Evolutionary conservation across 2,113 vertebrate species (phyloP).

Genomic region (Neodon shergylaensis): DNA sequence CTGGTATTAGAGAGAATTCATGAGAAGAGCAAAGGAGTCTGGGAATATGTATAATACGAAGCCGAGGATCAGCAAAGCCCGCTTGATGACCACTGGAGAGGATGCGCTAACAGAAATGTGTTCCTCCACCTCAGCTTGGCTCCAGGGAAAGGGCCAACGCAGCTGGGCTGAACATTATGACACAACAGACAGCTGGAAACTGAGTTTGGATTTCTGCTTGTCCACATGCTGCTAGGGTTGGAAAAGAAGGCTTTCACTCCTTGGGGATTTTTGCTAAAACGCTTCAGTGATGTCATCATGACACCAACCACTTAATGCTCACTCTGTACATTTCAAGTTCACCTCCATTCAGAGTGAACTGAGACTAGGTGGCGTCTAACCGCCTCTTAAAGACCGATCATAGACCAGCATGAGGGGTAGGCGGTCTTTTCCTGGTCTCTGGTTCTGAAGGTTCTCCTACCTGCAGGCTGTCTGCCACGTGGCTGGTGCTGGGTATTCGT

Average conservation of each 20-base stretch:
- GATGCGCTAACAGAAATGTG: background rate
- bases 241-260: conserved; percentile 11
- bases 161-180: background rate
- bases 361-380: background rate
- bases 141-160: background rate
- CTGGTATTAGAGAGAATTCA: background rate
- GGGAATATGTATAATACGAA: conserved; percentile 61
- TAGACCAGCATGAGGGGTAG: background rate
- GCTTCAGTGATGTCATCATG: background rate
- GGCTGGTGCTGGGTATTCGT: background rate
- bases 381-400: background rate
- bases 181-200: background rate
- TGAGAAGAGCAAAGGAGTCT: conserved; percentile 31
- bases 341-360: conserved; percentile 50
- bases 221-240: conserved; percentile 43
- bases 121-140: conserved; percentile 34
- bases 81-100: background rate
- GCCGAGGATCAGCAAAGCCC: conserved; percentile 18
- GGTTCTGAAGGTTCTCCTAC: background rate
- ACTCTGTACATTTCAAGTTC: background rate
- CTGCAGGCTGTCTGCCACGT: background rate
- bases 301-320: background rate
- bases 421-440: background rate
- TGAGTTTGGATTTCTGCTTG: background rate
- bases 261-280: conserved; percentile 32